Evolutionary conservation across 2,797 vertebrate species (phyloP).

Genomic region (Sebastes matsubarae): DNA sequence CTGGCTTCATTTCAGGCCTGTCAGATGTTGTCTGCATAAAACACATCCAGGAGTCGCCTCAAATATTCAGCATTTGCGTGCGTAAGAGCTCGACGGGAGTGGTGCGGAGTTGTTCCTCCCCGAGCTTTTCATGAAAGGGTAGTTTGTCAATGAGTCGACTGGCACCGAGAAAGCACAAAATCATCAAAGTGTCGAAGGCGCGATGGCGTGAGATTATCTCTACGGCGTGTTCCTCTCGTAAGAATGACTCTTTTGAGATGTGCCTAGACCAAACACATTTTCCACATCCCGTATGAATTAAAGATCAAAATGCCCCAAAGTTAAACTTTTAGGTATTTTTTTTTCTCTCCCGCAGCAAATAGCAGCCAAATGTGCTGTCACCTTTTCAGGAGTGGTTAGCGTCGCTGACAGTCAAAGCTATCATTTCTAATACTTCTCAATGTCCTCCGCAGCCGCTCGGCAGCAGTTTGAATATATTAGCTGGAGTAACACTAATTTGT

Average conservation of each 20-base stretch:
- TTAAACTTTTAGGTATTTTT: conserved; percentile 64
- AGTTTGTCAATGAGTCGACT: conserved; percentile 67
- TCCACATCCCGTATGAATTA: conserved; percentile 77
- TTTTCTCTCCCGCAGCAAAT: conserved; percentile 64
- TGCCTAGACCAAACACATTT: conserved; percentile 61
- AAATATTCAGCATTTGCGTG: conserved; percentile 73
- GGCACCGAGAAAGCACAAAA: conserved; percentile 31
- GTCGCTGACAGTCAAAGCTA: conserved; percentile 75
- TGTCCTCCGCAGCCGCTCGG: conserved; percentile 53
- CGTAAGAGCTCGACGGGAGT: conserved; percentile 34
- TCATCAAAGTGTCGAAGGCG: conserved; percentile 45
- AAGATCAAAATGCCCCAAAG: conserved; percentile 73
- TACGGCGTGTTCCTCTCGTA: conserved; percentile 45
- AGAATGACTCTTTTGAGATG: conserved; percentile 66
- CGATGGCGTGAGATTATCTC: conserved; percentile 67
- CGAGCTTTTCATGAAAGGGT: conserved; percentile 72
- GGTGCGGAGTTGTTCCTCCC: conserved; percentile 23
- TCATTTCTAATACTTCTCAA: conserved; percentile 79
- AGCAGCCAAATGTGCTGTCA: conserved; percentile 79
- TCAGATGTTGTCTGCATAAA: conserved; percentile 88
- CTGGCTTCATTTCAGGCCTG: conserved; percentile 87
- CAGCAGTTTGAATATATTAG: conserved; percentile 75
- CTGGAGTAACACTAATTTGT: conserved; percentile 77
- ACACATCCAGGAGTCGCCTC: conserved; percentile 83
- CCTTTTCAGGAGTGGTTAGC: conserved; percentile 82